A percentile compares a stretch with the other conserved stretches of the same genome.
These are phyloP conservation scores for Dexiosoma caninum DNA, from an alignment of 2,888 invertebrate species.

Conservation along the genomic window DNA sequence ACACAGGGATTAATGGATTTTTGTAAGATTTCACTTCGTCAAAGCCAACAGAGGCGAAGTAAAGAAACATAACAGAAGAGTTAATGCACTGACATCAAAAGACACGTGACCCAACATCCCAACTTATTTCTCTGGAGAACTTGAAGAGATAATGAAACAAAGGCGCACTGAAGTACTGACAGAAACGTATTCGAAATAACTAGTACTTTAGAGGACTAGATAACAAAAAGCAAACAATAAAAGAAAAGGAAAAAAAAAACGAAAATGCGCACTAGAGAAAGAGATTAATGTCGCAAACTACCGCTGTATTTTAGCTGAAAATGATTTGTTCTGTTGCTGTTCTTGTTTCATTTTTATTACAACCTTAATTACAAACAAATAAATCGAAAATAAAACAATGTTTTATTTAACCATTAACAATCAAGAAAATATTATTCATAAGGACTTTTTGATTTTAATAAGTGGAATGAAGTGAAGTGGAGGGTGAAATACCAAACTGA, in stretches of 20 bases:
- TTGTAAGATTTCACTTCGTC: conserved; percentile 54
- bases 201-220: conserved; percentile 6
- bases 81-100: conserved; percentile 57
- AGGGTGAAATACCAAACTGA: conserved; percentile 36
- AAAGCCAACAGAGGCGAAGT: background rate
- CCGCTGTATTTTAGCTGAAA: conserved; percentile 30
- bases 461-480: conserved; percentile 22
- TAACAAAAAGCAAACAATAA: conserved; percentile 43
- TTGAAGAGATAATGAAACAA: conserved; percentile 8
- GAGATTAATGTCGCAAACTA: conserved; percentile 24
- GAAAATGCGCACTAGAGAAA: too few species aligned
- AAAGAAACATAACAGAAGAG: conserved; percentile 48
- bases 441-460: conserved; percentile 32
- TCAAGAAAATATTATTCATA: conserved; percentile 41
- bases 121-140: conserved; percentile 57
- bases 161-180: conserved; percentile 4
- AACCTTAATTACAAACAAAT: conserved; percentile 75
- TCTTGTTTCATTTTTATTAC: conserved; percentile 63
- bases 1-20: conserved; percentile 59
- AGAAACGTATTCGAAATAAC: conserved; percentile 22
- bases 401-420: conserved; percentile 55
- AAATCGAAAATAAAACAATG: conserved; percentile 67
- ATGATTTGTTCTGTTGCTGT: conserved; percentile 22
- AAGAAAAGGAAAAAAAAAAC: background rate
- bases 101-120: conserved; percentile 57